Evolutionary conservation across 2,797 vertebrate species (phyloP), one percentile per base, ranked within the genome.

Genomic region (Coccyzus lansbergi): DNA sequence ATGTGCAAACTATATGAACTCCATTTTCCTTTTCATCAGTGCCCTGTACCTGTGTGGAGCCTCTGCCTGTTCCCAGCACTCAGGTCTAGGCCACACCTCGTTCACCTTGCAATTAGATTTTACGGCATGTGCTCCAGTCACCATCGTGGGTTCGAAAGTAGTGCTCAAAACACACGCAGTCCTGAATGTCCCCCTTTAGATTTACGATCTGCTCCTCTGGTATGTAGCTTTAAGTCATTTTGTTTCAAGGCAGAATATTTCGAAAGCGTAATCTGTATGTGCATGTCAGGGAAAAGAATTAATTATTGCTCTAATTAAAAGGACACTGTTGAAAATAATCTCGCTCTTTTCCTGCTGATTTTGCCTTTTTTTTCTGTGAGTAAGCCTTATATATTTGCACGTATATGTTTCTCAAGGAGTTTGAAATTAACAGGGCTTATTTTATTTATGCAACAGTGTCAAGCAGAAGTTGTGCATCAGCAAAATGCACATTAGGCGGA

Each of bases 401-500:
- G 62, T 92, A 60, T 79, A 53, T 2, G 24, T 95, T 82, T 79
- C 86, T 76, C 42, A 86, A 90, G n/a, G 69, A 80, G 67, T 78
- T 78, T 48, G 74, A 89, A 77, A 82, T 86, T 92, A 93, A 86
- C 80, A 38, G 52, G 68, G 91, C 77, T 92, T 93, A 83, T 91
- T 96, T 96, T 96, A 94, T 95, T 95, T 95, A 97, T 92, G 87
- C 91, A 94, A 86, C 79, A 85, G 60, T 65, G 95, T 76, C 89
- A 88, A 76, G 22, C 67, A 91, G 89, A 90, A 94, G 74, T 40
- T 84, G 86, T 60, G 67, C 75, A 89, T 91, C 94, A 94, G 95
- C 89, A 95, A 94, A 95, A 93, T 56, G 89, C 78, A 92, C 88
- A 80, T 93, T 48, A 92, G 85, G 88, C 3, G 51, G 71, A 60